These are phyloP conservation scores for Parochlus steinenii DNA, from an alignment of 2,888 invertebrate genomes.

Conservation along the genomic window DNA sequence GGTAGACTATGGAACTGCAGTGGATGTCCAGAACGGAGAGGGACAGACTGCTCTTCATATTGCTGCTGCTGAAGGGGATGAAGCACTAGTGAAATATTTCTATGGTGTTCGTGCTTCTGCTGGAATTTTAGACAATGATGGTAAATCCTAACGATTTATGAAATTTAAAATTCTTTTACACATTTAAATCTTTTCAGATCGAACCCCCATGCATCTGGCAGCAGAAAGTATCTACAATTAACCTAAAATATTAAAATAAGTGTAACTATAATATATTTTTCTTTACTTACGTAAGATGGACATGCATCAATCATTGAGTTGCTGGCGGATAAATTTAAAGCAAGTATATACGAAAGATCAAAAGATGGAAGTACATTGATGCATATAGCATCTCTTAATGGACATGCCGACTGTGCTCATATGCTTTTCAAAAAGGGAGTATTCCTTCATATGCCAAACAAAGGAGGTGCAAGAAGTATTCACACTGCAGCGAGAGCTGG, in stretches of 20 bases:
- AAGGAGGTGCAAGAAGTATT: conserved; percentile 90
- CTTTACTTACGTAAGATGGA: too few species aligned
- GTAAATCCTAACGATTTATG: conserved; percentile 25
- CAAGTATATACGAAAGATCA: conserved; percentile 88
- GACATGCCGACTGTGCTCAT: conserved; percentile 95
- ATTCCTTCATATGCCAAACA: conserved; percentile 98
- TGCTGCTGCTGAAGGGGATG: conserved; percentile 91
- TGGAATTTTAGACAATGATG: conserved; percentile 84
- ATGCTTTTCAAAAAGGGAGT: conserved; percentile 98
- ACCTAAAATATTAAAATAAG: too few species aligned
- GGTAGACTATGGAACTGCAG: conserved; percentile 80
- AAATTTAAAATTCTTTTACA: conserved; percentile 10
- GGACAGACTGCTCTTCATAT: conserved; percentile 93
- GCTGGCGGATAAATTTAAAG: conserved; percentile 93
- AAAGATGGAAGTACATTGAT: conserved; percentile 97
- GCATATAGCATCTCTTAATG: conserved; percentile 95
- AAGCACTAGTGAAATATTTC: conserved; percentile 85
- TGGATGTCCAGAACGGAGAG: conserved; percentile 84
- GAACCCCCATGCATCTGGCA: conserved; percentile 93
- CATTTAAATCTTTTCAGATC: conserved; percentile 39
- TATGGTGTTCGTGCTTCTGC: conserved; percentile 90
- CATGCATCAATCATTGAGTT: conserved; percentile 91
- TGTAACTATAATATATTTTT: too few species aligned
- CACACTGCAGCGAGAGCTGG: conserved; percentile 96
- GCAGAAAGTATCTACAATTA: too few species aligned